Evolutionary conservation across 1,140 invertebrate species (phyloP).

Genomic region (Hyphantria cunea): DNA sequence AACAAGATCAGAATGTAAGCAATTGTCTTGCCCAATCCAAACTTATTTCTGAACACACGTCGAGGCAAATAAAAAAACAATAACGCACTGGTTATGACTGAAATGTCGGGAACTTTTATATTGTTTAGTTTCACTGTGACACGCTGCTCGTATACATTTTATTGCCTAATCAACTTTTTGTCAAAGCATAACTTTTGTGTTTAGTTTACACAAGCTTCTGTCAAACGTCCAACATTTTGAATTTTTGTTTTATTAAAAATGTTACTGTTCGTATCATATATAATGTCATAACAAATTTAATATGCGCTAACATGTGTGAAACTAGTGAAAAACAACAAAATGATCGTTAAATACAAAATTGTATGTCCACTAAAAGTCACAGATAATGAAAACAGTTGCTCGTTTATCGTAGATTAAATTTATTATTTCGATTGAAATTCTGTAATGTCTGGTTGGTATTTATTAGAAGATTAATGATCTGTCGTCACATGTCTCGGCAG

Average conservation of each 20-base stretch:
- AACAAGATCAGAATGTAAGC: neutral
- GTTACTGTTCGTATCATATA: slow-evolving; percentile 65
- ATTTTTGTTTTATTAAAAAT: slow-evolving; percentile 65
- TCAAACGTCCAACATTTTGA: slow-evolving; percentile 32
- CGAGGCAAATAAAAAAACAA: slow-evolving; percentile 24
- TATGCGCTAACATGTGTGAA: slow-evolving; percentile 58
- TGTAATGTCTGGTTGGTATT: slow-evolving; percentile 56
- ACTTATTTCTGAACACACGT: slow-evolving; percentile 7
- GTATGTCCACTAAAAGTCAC: slow-evolving; percentile 65
- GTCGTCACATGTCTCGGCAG: slow-evolving; percentile 73
- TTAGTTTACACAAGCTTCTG: slow-evolving; percentile 34
- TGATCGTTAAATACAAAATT: slow-evolving; percentile 61
- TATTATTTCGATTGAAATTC: slow-evolving; percentile 23
- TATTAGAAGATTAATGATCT: slow-evolving; percentile 77
- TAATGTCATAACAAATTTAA: slow-evolving; percentile 75
- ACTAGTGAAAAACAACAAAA: slow-evolving; percentile 69
- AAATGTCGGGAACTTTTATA: slow-evolving; percentile 37
- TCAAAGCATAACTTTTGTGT: slow-evolving; percentile 64
- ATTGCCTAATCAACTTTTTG: slow-evolving; percentile 74
- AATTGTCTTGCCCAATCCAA: slow-evolving; percentile 12
- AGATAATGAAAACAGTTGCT: slow-evolving; percentile 53
- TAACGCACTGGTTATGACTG: slow-evolving; percentile 42
- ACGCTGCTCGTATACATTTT: slow-evolving; percentile 64
- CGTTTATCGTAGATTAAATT: slow-evolving; percentile 18
- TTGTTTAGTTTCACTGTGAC: slow-evolving; percentile 66